A percentile compares a stretch with the other conserved stretches of the same genome.
phyloP scores from a whole-genome alignment of 2,113 vertebrate species.

The Nycticryphes semicollaris region DNA sequence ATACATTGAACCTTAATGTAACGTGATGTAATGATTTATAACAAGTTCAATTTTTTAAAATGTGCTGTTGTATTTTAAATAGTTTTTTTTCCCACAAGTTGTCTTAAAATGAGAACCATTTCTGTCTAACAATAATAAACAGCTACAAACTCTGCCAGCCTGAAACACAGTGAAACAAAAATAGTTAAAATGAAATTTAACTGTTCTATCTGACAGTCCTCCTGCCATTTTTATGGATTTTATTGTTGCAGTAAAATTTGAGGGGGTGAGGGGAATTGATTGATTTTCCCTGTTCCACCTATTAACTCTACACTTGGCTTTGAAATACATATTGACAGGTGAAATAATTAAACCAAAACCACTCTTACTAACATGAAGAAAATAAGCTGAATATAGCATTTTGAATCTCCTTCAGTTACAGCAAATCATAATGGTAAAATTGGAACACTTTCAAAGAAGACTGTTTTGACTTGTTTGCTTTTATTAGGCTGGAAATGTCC shows the following conservation, averaged over 20 bases:
- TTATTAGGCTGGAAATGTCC: neutral
- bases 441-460: neutral
- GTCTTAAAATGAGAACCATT: neutral
- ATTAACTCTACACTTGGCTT: neutral
- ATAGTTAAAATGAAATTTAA: neutral
- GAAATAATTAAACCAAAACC: neutral
- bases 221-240: neutral
- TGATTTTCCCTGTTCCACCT: neutral
- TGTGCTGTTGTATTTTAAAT: neutral
- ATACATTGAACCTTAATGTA: neutral
- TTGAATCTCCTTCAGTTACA: neutral
- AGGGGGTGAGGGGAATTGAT: neutral
- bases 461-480: neutral
- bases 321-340: neutral
- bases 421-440: neutral
- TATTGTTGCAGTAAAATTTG: conserved; percentile 1
- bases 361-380: neutral
- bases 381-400: neutral
- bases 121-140: neutral
- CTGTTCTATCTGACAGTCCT: neutral
- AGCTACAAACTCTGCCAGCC: neutral
- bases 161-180: neutral
- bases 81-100: neutral
- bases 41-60: neutral
- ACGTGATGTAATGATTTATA: neutral